Evolutionary conservation across 1,140 invertebrate genomes (phyloP), one percentile per base, ranked within the genome.

Genomic region (Aphelinus atriplicis): DNA sequence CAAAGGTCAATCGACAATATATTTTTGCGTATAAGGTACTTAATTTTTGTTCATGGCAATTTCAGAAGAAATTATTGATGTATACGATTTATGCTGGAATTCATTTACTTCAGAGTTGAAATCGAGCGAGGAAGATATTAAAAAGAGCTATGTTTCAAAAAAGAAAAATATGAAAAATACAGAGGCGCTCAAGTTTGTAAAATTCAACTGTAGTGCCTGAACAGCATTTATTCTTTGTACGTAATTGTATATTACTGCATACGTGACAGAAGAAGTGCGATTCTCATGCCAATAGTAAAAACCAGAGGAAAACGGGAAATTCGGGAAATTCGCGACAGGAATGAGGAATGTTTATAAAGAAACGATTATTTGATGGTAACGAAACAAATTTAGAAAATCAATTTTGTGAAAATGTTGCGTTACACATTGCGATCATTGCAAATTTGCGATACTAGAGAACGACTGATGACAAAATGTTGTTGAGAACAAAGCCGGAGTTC

Each of bases 151-250:
- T 26, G 26, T 26, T 26, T 53, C 9, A 9, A 53, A 4, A 53
- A 53, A 53, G 51, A 53, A 53, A 53, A 53, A 53, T 9, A 53
- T 53, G 9, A 53, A 53, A 53, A 71, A 50, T 7, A 43, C 3
- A 9, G 9, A 62, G 10, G 50, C 51, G 26, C 47, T 51, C 51
- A 4, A 10, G 50, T 51, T 53, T 71, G 56, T 66, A n/a, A 67
- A 43, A 67, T 68, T 71, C 64, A 62, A 71, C 45, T 60, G 70
- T 76, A 71, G 63, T 76, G 75, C 75, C 69, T 72, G 55, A 72
- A 9, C 51, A 65, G 68, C 74, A 71, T 66, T 61, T 67, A 67
- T 55, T 73, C 47, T 66, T 73, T 62, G 58, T 68, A 47, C 43
- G 46, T 73, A 73, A 56, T 46, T 9, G 55, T 60, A n/a, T 65